Evolutionary conservation across 2,888 invertebrate species (phyloP).

Genomic region (Pachymerium ferrugineum): DNA sequence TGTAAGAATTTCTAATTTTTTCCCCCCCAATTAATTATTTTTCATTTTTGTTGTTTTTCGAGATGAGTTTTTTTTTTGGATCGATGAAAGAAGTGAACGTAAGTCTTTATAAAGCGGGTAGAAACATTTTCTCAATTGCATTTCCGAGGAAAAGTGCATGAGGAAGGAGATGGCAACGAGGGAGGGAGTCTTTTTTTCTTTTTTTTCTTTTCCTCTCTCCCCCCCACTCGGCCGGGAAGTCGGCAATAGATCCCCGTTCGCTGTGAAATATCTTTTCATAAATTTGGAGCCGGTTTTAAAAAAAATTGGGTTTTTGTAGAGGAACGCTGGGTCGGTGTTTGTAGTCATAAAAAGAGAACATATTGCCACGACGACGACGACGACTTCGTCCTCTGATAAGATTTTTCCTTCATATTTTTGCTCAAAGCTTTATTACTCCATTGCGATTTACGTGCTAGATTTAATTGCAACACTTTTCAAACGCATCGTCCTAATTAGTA

Average conservation of each 20-base stretch:
- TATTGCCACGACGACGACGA: background rate
- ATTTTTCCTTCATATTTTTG: background rate
- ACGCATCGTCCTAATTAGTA: slow-evolving; percentile 23
- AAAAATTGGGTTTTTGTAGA: background rate
- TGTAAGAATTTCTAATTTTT: too few species aligned
- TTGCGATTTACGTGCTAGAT: background rate
- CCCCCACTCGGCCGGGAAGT: background rate
- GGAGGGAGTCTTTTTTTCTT: background rate
- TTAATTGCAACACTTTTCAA: background rate
- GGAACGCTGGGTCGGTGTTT: background rate
- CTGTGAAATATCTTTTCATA: slow-evolving; percentile 16
- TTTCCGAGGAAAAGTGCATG: slow-evolving; percentile 17
- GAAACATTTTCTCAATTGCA: slow-evolving; percentile 15
- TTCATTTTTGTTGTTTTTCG: background rate
- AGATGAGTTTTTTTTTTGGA: background rate
- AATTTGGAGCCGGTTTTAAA: background rate
- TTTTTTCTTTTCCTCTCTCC: background rate
- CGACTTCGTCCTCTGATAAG: background rate
- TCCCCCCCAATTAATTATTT: too few species aligned
- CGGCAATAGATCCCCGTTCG: slow-evolving; percentile 16
- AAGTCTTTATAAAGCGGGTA: slow-evolving; percentile 1
- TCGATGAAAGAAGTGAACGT: background rate
- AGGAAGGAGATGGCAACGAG: slow-evolving; percentile 2
- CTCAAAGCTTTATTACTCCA: background rate
- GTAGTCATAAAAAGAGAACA: slow-evolving; percentile 14